These are phyloP conservation scores for Oryzias woworae DNA, from an alignment of 2,113 vertebrate species.

Conservation along the genomic window DNA sequence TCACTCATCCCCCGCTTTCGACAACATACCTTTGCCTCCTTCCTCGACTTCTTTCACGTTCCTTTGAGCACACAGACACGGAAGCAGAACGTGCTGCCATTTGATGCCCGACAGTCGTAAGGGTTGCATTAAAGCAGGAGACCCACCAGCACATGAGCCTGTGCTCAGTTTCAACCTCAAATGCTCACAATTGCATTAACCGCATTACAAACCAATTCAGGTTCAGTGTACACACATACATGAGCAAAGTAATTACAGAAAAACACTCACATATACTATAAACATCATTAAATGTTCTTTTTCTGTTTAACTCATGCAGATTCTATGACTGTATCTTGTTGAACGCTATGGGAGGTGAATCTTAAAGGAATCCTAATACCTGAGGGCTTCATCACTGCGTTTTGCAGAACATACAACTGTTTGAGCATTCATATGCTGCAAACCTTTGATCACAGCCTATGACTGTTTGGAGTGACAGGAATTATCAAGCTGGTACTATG, in stretches of 20 bases:
- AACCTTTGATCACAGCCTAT: constrained; percentile 25
- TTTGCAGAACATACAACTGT: constrained; percentile 34
- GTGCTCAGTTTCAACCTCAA: constrained; percentile 1
- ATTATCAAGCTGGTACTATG: neutral
- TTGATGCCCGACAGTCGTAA: constrained; percentile 19
- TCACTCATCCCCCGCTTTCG: constrained; percentile 20
- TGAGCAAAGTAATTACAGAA: neutral
- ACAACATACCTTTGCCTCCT: neutral
- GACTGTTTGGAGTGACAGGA: neutral
- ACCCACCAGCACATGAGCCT: constrained; percentile 1
- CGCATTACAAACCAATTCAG: neutral
- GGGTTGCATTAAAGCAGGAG: constrained; percentile 24
- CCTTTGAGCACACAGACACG: constrained; percentile 20
- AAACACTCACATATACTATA: neutral
- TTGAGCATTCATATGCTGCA: constrained; percentile 14
- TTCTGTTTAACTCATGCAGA: constrained; percentile 32
- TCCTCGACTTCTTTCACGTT: constrained; percentile 23
- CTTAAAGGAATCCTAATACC: constrained; percentile 18
- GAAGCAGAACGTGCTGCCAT: constrained; percentile 9
- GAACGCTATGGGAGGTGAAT: constrained; percentile 8
- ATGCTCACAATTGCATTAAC: constrained; percentile 1
- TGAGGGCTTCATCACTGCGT: constrained; percentile 29
- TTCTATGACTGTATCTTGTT: constrained; percentile 13
- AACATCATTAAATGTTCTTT: neutral
- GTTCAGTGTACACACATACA: neutral